Evolutionary conservation across 2,113 vertebrate genomes (phyloP), one percentile per base, ranked within the genome.

Genomic region (Rhagologus leucostigma): DNA sequence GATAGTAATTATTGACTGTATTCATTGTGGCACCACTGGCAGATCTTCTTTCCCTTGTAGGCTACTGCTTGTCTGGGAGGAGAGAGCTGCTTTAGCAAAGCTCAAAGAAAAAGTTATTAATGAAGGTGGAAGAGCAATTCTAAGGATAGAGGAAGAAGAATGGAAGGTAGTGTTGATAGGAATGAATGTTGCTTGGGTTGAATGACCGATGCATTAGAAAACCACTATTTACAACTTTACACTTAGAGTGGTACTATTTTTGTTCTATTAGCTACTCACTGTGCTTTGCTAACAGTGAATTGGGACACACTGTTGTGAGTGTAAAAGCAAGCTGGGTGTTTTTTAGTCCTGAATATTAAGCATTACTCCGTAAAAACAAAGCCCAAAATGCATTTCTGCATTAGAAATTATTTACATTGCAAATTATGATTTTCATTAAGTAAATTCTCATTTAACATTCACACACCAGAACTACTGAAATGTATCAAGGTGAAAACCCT

Each of bases 121-220:
- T 1, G 98, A 99, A 97, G 98, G 98, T 7, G 99, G 99, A 76
- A 98, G 98, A 63, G 95, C 99, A 60, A 90, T 99, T 82, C 96
- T 99, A 60, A 98, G 97, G 71, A 99, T 99, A 80, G 98, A 99
- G 82, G 98, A 99, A 32, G 99, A 99, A 95, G 99, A 99, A 81
- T 99, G 99, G 99, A 99, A 99, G 99, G 99, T 99, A 98, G 59
- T 17, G 49, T 70, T 81, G 41, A 46, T 8, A 87, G 75, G 42
- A 77, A 55, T 60, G 13, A 80, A 55, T 62, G 16, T 41, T 92
- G 75, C 27, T 65, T 70, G 56, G 20, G 37, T 60, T 83, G 78
- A 75, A 69, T 87, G 62, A 60, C 70, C 42, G 47, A 35, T 70
- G 33, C 44, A 55, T 84, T 76, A 90, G 65, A 77, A 52, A 87